These are phyloP conservation scores for Athetis lepigone DNA, from an alignment of 2,888 invertebrate species.

Conservation along the genomic window DNA sequence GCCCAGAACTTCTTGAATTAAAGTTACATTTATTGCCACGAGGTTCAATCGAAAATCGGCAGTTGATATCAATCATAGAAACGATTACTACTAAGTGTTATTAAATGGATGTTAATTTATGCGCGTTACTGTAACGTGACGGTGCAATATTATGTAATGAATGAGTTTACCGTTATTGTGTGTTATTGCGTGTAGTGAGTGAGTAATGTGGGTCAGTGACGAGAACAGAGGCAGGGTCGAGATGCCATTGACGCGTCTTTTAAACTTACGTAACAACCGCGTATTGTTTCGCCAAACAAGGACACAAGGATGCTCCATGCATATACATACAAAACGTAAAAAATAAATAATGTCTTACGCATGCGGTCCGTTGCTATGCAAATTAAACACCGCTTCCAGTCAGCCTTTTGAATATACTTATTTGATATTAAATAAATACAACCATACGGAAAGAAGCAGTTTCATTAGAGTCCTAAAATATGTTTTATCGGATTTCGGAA, in stretches of 20 bases:
- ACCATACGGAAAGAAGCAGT: not conserved
- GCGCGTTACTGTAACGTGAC: conserved; percentile 67
- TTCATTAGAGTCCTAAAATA: conserved; percentile 8
- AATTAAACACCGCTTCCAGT: conserved; percentile 42
- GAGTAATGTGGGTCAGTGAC: conserved; percentile 89
- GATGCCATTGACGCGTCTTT: conserved; percentile 87
- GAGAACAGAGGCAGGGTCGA: conserved; percentile 88
- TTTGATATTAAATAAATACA: not conserved
- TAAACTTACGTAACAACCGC: conserved; percentile 79
- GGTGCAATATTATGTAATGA: conserved; percentile 80
- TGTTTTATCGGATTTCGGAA: conserved; percentile 20
- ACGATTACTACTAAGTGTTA: conserved; percentile 38
- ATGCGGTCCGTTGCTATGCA: conserved; percentile 51
- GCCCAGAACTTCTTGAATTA: too few species aligned
- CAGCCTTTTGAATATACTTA: conserved; percentile 27
- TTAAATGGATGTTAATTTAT: conserved; percentile 62
- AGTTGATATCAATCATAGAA: conserved; percentile 31
- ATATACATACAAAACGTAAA: conserved; percentile 59
- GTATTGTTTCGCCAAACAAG: conserved; percentile 83
- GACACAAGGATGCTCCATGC: conserved; percentile 73
- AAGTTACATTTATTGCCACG: not conserved
- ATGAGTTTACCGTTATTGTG: conserved; percentile 84
- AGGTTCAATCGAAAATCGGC: conserved; percentile 3
- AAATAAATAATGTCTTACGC: conserved; percentile 61
- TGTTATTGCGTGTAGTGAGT: conserved; percentile 81